Conservation (phyloP, 2,797 vertebrate genomes). For the Phrynocephalus guinanensis region DNA sequence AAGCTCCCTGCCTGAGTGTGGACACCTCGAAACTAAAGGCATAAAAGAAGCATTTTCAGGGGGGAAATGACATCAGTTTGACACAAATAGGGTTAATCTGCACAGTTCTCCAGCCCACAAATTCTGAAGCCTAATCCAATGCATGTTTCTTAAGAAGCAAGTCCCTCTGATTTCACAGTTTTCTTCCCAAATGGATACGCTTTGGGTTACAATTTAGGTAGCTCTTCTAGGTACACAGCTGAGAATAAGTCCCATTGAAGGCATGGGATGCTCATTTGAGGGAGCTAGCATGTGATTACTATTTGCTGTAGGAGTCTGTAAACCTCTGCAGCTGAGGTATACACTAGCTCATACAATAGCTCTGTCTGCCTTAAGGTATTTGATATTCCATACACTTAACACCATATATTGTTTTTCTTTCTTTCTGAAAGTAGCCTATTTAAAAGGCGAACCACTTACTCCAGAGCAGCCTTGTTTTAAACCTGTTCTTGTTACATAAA, state of each 20-base stretch:
- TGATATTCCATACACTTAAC: background rate
- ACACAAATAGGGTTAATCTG: conserved; percentile 65
- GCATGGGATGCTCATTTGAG: background rate
- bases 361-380: too few species aligned
- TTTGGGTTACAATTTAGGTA: background rate
- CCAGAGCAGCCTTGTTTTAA: background rate
- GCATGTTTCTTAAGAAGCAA: background rate
- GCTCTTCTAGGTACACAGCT: background rate
- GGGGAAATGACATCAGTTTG: conserved; percentile 58
- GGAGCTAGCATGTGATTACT: background rate
- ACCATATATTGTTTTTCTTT: background rate
- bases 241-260: background rate
- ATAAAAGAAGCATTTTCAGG: conserved; percentile 75
- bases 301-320: background rate
- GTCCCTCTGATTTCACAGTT: background rate
- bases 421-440: background rate
- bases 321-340: background rate
- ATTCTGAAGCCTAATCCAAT: conserved; percentile 29
- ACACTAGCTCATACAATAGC: too few species aligned
- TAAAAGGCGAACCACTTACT: background rate
- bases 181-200: background rate
- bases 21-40: conserved; percentile 71
- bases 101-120: conserved; percentile 57
- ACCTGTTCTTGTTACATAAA: background rate
- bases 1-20: conserved; percentile 68